Evolutionary conservation across 2,797 vertebrate genomes (phyloP).

Genomic region (Manis crassicaudata): DNA sequence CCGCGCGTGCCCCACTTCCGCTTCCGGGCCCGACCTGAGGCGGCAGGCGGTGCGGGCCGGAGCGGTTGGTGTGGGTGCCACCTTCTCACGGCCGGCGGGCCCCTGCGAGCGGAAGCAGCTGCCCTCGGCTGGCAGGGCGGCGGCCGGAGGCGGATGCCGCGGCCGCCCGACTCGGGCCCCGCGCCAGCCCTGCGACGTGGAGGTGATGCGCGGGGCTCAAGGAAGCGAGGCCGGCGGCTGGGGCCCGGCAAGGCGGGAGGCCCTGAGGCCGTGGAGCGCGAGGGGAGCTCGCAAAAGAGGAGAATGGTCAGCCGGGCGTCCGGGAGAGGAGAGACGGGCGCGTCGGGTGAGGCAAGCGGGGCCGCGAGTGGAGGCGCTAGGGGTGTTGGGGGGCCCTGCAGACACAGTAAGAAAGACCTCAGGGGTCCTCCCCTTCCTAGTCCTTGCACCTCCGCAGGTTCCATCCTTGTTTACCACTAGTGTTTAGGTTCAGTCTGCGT

Average conservation of each 20-base stretch:
- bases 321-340: background rate
- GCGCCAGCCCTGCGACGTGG: background rate
- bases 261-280: fast-evolving
- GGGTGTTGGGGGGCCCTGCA: background rate
- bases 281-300: constrained; percentile 39
- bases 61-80: fast-evolving
- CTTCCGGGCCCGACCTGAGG: constrained; percentile 20
- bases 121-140: background rate
- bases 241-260: background rate
- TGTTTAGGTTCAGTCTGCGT: background rate
- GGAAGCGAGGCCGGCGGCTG: constrained; percentile 27
- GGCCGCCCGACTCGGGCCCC: fast-evolving
- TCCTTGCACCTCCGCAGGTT: background rate
- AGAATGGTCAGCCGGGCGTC: constrained; percentile 23
- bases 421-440: background rate
- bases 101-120: background rate
- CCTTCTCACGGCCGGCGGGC: fast-evolving
- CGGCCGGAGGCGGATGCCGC: constrained; percentile 22
- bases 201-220: background rate
- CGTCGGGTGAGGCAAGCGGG: background rate
- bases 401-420: background rate
- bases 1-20: constrained; percentile 11
- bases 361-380: background rate
- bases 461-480: background rate
- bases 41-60: fast-evolving